These are phyloP conservation scores for Diarsia dahlii DNA, from an alignment of 2,888 invertebrate species.

Conservation along the genomic window DNA sequence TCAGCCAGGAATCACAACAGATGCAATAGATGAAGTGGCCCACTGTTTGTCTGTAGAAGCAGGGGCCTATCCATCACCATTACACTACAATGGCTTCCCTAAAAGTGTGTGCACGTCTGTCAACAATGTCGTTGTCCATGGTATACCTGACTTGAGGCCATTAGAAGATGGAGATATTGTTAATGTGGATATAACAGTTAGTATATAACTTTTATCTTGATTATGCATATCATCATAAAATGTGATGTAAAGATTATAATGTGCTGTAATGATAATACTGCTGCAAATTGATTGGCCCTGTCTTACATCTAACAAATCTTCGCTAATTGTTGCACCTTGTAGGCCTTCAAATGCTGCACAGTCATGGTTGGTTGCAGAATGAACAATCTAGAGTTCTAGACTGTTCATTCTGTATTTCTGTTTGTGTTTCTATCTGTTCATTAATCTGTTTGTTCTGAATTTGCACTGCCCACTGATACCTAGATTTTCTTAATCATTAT, in stretches of 20 bases:
- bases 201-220: conserved; percentile 59
- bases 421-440: too few species aligned
- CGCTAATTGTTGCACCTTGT: background rate
- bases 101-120: conserved; percentile 98
- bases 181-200: conserved; percentile 97
- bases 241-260: background rate
- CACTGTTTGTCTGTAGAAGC: conserved; percentile 93
- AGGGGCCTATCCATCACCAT: conserved; percentile 97
- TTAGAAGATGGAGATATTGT: conserved; percentile 96
- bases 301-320: background rate
- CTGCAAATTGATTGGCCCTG: background rate
- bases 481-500: background rate
- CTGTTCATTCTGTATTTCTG: too few species aligned
- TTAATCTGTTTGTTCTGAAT: too few species aligned
- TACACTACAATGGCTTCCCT: conserved; percentile 96
- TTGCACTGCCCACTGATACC: too few species aligned
- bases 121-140: conserved; percentile 98
- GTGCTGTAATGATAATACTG: background rate
- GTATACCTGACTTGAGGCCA: conserved; percentile 96
- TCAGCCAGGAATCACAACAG: conserved; percentile 95
- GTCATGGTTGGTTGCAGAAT: background rate
- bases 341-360: background rate
- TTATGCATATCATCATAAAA: background rate
- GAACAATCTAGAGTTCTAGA: too few species aligned
- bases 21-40: conserved; percentile 94